Evolutionary conservation across 2,113 vertebrate species (phyloP), one percentile per base, ranked within the genome.

Genomic region (Electrona antarctica): DNA sequence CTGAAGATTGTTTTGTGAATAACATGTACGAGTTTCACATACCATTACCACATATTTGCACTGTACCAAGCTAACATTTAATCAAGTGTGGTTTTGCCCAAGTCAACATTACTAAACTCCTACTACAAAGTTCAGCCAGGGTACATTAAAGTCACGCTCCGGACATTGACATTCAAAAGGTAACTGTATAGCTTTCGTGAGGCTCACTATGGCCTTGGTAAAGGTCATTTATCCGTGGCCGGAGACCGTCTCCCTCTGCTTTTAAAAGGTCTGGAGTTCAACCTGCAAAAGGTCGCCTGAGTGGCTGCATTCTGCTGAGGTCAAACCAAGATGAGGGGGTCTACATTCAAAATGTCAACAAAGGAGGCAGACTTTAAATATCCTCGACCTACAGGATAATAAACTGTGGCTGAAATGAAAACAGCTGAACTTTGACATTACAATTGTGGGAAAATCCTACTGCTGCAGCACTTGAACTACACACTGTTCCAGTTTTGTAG

Each of bases 261-360:
- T 77, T 79, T 77, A 92, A 93, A 21, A 93, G 91, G 92, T 92
- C 85, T 29, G 1, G 77, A 90, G 92, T 92, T 91, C 90, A 91
- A 57, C 68, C 48, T 61, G 15, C 66, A 69, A 91, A 92, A 93
- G 91, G 92, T 91, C 82, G 29, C 63, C 45, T 7, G 54, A 58
- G 79, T 49, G 70, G 64, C 73, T 21, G 68, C 87, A 92, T 93
- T 90, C 90, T 85, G 68, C 61, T 78, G 69, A 80, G 86, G 85
- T 85, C 84, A 77, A 11, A 64, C 15, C 33, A 63, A 82, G 78
- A 80, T 81, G 84, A 76, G 41, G 1, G 54, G 54, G 60, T 15
- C 29, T 0, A 46, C 55, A 73, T 71, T 80, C 59, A 79, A 11
- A 56, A 41, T 60, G 69, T 63, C 62, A 11, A 61, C 59, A 47